Evolutionary conservation across 2,888 invertebrate genomes (phyloP).

Genomic region (Rhagium mordax): DNA sequence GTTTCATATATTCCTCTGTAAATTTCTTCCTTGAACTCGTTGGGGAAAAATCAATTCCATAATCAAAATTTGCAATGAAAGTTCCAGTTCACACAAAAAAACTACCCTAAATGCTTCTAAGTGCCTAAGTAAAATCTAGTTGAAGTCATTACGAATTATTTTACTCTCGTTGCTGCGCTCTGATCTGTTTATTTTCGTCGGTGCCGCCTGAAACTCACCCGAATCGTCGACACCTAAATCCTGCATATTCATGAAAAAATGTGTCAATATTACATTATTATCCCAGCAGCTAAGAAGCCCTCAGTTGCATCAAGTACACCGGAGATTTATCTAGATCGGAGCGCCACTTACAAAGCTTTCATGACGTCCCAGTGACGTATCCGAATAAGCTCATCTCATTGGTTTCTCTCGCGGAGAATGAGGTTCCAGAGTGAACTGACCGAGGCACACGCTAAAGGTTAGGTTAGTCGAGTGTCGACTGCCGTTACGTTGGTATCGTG

Average conservation of each 20-base stretch:
- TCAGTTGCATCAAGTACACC: conserved; percentile 3
- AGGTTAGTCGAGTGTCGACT: conserved; percentile 64
- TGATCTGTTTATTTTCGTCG: too few species aligned
- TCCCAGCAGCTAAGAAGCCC: conserved; percentile 49
- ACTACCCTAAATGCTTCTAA: too few species aligned
- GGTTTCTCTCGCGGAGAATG: conserved; percentile 56
- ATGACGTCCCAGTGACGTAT: conserved; percentile 62
- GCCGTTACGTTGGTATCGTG: conserved; percentile 34
- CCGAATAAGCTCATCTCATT: conserved; percentile 54
- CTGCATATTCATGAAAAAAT: conserved; percentile 4
- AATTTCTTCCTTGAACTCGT: too few species aligned
- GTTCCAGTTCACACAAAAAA: too few species aligned
- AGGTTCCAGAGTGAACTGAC: conserved; percentile 65
- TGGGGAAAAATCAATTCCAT: too few species aligned
- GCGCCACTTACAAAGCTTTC: conserved; percentile 55
- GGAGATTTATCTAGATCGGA: conserved; percentile 37
- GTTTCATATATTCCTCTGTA: too few species aligned
- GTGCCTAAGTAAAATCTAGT: too few species aligned
- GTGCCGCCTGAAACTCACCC: too few species aligned
- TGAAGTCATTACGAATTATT: too few species aligned
- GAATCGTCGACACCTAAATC: neutral
- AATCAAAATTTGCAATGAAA: too few species aligned
- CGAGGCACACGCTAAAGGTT: conserved; percentile 62
- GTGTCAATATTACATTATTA: conserved; percentile 20
- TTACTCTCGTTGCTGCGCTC: too few species aligned